A percentile compares a stretch with the other conserved stretches of the same genome.
Conservation (phyloP, 2,797 vertebrate species). For the Sebastes baramenuke region DNA sequence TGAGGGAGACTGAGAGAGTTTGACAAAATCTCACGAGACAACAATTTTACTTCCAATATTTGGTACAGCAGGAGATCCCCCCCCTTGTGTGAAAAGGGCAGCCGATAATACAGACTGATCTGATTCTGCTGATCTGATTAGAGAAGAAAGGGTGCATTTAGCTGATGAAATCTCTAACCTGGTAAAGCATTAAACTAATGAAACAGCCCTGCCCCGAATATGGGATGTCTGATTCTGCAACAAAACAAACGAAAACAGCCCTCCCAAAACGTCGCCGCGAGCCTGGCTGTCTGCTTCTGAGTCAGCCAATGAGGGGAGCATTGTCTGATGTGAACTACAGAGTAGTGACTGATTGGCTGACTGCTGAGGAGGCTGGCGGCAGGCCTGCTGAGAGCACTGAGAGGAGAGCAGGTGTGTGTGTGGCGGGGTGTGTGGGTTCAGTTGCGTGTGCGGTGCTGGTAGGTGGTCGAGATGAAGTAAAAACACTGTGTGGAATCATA, state of each 20-base stretch:
- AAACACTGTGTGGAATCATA: conserved; percentile 24
- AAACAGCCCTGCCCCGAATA: conserved; percentile 48
- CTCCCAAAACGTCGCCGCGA: background rate
- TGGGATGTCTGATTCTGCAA: conserved; percentile 14
- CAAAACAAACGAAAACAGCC: conserved; percentile 19
- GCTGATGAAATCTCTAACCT: conserved; percentile 60
- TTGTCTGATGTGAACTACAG: conserved; percentile 53
- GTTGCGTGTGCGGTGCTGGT: background rate
- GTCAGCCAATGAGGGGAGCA: conserved; percentile 24
- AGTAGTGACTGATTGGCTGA: conserved; percentile 52
- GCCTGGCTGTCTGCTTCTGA: conserved; percentile 3
- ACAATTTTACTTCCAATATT: background rate
- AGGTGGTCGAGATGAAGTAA: conserved; percentile 40
- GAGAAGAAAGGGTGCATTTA: conserved; percentile 54
- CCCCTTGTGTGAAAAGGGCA: conserved; percentile 10
- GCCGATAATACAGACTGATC: conserved; percentile 41
- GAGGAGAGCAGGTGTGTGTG: conserved; percentile 59
- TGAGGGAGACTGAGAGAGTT: background rate
- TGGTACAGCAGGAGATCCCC: background rate
- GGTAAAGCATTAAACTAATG: conserved; percentile 61
- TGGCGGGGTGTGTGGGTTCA: conserved; percentile 1
- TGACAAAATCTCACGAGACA: conserved; percentile 16
- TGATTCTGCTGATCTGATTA: conserved; percentile 60
- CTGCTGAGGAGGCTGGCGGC: conserved; percentile 45
- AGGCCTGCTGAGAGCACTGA: conserved; percentile 43